Conservation (phyloP, 2,797 vertebrate species). For the Anguilla pacifica region DNA sequence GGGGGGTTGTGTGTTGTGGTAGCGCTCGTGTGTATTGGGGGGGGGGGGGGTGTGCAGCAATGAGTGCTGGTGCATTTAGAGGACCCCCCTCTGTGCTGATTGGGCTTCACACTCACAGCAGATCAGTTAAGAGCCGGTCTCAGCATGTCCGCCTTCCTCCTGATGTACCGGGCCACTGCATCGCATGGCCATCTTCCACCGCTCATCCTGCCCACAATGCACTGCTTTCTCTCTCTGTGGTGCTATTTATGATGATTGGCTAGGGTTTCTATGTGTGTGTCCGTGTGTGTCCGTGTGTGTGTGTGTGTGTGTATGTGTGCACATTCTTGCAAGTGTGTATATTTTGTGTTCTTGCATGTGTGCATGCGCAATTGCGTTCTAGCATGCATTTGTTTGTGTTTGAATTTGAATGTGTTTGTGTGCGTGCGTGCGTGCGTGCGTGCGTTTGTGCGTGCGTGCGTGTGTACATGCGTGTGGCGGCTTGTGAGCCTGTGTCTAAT, state of each 20-base stretch:
- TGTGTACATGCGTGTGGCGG: conserved; percentile 19
- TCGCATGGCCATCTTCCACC: neutral
- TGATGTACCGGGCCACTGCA: neutral
- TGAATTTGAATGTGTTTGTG: neutral
- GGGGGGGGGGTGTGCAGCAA: neutral
- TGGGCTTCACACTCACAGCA: neutral
- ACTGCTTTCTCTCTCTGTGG: neutral
- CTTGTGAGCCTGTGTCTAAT: conserved; percentile 15
- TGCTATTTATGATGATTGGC: neutral
- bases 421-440: conserved; percentile 28
- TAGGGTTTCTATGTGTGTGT: no score
- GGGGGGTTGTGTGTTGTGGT: conserved; percentile 15
- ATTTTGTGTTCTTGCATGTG: conserved; percentile 29
- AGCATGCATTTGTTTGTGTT: conserved; percentile 18
- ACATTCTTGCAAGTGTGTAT: no score
- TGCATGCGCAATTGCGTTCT: conserved; percentile 28
- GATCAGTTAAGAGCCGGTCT: neutral
- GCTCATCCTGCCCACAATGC: neutral
- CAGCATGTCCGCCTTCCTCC: neutral
- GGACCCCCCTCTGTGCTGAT: neutral
- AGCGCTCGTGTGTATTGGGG: conserved; percentile 18
- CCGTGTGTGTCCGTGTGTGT: conserved; percentile 21
- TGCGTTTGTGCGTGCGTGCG: conserved; percentile 30
- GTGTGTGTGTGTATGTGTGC: conserved; percentile 21
- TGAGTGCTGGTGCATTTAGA: neutral